Percentiles rank a stretch among this genome's conserved stretches.
phyloP scores from a whole-genome alignment of 2,113 vertebrate species.

The Erinaceus europaeus region DNA sequence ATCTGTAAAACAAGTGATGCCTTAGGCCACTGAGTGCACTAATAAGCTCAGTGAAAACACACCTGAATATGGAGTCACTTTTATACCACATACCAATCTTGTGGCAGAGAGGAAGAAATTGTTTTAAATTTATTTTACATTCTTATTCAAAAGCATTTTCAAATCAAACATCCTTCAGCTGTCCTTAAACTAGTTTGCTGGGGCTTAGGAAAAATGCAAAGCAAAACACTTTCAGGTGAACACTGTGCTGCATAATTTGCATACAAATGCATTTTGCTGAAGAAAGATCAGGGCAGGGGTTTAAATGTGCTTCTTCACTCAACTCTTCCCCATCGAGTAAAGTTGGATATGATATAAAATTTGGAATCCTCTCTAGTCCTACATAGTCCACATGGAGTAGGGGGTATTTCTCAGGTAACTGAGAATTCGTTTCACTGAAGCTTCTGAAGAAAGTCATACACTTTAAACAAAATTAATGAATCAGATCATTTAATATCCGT shows the following conservation, averaged over 20 bases:
- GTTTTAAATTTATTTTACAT: conserved; percentile 71
- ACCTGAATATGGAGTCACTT: conserved; percentile 11
- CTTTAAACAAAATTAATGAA: conserved; percentile 34
- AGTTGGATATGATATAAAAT: conserved; percentile 60
- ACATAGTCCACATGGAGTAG: not conserved
- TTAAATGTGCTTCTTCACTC: conserved; percentile 69
- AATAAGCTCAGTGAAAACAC: conserved; percentile 54
- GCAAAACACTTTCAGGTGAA: conserved; percentile 71
- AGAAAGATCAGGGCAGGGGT: conserved; percentile 70
- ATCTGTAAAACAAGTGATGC: not conserved
- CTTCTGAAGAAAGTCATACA: not conserved
- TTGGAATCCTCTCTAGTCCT: conserved; percentile 34
- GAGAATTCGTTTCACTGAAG: not conserved
- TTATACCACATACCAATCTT: conserved; percentile 45
- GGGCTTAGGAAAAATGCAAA: conserved; percentile 71
- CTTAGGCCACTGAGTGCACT: not conserved
- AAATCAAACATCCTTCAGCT: conserved; percentile 74
- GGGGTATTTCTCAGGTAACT: not conserved
- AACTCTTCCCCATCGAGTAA: conserved; percentile 56
- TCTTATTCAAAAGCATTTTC: conserved; percentile 70
- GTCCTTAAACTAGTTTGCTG: conserved; percentile 72
- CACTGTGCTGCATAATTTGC: conserved; percentile 72
- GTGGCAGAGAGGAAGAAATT: conserved; percentile 36
- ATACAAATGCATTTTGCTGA: conserved; percentile 77
- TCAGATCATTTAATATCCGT: not conserved